These are phyloP conservation scores for Papilio protenor DNA, from an alignment of 2,888 invertebrate species.

Conservation along the genomic window DNA sequence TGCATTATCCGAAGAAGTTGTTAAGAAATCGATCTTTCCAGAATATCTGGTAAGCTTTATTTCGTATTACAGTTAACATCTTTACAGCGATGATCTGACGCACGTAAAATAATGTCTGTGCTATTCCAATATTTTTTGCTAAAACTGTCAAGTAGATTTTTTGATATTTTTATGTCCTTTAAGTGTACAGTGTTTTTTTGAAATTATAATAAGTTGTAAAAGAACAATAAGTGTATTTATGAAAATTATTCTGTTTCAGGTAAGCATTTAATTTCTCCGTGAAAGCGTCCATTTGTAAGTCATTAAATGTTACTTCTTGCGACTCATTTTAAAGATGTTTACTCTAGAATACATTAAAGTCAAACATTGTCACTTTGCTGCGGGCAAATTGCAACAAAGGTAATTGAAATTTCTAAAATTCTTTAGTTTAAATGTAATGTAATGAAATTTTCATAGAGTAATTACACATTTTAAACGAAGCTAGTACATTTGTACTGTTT, in stretches of 20 bases:
- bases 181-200: neutral
- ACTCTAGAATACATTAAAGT: constrained; percentile 30
- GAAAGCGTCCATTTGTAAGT: constrained; percentile 40
- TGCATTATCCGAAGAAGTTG: neutral
- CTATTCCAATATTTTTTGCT: neutral
- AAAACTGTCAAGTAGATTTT: neutral
- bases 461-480: neutral
- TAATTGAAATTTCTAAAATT: constrained; percentile 31
- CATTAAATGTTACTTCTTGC: constrained; percentile 42
- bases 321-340: constrained; percentile 29
- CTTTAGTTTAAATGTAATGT: constrained; percentile 19
- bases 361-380: constrained; percentile 26
- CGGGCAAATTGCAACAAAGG: constrained; percentile 31
- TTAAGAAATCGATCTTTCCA: neutral
- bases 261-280: constrained; percentile 37
- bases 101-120: neutral
- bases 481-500: neutral
- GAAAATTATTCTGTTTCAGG: constrained; percentile 44
- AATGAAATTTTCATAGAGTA: constrained; percentile 5
- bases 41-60: neutral
- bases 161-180: neutral
- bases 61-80: neutral
- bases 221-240: constrained; percentile 17
- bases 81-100: neutral
- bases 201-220: neutral